Percentiles rank a stretch among this genome's conserved stretches.
phyloP scores from a whole-genome alignment of 2,113 vertebrate genomes.

The Ramphastos sulfuratus region DNA sequence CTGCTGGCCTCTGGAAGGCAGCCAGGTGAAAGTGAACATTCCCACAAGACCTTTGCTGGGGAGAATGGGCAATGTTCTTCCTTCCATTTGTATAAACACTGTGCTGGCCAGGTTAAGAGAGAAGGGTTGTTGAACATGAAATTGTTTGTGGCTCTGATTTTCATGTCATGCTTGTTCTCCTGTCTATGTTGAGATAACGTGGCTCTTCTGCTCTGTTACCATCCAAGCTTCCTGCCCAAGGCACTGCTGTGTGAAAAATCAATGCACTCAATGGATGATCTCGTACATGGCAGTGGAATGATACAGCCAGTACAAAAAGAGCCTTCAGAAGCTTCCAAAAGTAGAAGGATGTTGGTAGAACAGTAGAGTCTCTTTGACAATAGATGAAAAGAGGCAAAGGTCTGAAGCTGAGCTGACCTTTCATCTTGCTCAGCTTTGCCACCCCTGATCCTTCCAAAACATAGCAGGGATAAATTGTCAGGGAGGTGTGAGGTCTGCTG shows the following conservation, averaged over 20 bases:
- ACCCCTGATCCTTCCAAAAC: background rate
- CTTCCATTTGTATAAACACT: slow-evolving; percentile 37
- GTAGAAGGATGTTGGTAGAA: background rate
- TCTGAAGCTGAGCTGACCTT: slow-evolving; percentile 16
- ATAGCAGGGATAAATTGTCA: background rate
- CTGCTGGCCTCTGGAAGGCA: slow-evolving; percentile 7
- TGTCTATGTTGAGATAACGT: slow-evolving; percentile 16
- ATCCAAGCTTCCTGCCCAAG: background rate
- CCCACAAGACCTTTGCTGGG: slow-evolving; percentile 62
- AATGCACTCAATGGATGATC: accelerated
- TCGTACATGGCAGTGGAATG: background rate
- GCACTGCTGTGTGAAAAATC: background rate
- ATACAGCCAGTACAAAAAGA: background rate
- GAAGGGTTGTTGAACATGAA: slow-evolving; percentile 2
- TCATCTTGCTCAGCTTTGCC: background rate
- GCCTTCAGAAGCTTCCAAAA: background rate
- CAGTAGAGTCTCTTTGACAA: background rate
- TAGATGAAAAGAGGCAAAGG: background rate
- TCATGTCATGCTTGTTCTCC: slow-evolving; percentile 3
- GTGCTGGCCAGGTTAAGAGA: background rate
- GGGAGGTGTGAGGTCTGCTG: background rate
- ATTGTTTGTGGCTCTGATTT: background rate
- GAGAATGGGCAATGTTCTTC: slow-evolving; percentile 49
- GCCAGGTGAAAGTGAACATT: slow-evolving; percentile 60
- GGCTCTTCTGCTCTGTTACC: background rate